Percentiles rank a stretch among this genome's conserved stretches.
phyloP scores from a whole-genome alignment of 2,113 vertebrate genomes.

The Cheirogaleus medius region DNA sequence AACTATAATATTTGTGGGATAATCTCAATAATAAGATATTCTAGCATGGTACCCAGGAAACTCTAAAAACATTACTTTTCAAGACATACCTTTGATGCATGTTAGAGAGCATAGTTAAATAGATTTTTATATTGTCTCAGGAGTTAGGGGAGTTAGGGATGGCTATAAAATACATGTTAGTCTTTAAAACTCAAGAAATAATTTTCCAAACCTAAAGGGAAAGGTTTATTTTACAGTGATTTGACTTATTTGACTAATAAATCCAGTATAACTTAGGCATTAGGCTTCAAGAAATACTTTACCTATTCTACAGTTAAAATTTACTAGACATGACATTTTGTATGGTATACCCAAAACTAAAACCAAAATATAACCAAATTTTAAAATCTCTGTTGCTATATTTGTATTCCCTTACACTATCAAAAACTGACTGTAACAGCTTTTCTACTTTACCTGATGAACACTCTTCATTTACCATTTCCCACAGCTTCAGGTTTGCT shows the following conservation, averaged over 20 bases:
- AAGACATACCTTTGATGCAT: background rate
- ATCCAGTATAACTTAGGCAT: background rate
- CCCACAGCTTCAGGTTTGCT: slow-evolving; percentile 30
- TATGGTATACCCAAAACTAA: background rate
- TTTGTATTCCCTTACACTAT: background rate
- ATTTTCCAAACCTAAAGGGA: slow-evolving; percentile 24
- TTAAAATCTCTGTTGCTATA: background rate
- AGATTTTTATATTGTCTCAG: background rate
- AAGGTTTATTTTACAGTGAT: slow-evolving; percentile 32
- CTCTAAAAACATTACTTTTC: slow-evolving; percentile 1
- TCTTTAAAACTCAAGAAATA: slow-evolving; percentile 36
- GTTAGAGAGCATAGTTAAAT: background rate
- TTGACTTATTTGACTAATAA: slow-evolving; percentile 31
- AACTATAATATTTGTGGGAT: background rate
- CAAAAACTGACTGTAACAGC: background rate
- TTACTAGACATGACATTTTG: background rate
- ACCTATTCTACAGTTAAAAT: background rate
- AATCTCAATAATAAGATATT: background rate
- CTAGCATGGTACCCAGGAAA: background rate
- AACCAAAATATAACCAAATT: background rate
- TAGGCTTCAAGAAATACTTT: slow-evolving; percentile 29
- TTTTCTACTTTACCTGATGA: slow-evolving; percentile 6
- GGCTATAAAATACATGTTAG: background rate
- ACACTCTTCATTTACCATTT: slow-evolving; percentile 39
- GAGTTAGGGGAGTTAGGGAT: background rate